Conservation (phyloP, 2,113 vertebrate genomes). For the Litocranius walleri region DNA sequence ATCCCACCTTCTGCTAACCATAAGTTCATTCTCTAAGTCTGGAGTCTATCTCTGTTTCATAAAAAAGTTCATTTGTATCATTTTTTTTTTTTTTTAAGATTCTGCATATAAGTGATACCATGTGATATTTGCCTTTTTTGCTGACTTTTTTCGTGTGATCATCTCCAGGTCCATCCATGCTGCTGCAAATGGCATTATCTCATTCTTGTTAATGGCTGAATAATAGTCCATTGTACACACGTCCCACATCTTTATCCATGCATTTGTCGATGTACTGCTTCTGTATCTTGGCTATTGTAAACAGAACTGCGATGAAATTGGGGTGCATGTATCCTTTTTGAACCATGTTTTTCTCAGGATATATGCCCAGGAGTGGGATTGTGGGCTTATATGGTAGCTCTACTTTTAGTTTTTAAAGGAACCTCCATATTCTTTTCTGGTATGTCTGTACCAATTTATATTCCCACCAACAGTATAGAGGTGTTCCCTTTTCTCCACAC, state of each 20-base stretch:
- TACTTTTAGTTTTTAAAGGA: not conserved
- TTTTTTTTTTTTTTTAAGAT: not conserved
- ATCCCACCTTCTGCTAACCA: not conserved
- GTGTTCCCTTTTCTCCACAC: not conserved
- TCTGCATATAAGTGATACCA: not conserved
- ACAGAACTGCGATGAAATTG: not conserved
- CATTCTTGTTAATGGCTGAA: not conserved
- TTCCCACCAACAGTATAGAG: not conserved
- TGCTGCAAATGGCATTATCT: not conserved
- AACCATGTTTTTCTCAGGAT: not conserved
- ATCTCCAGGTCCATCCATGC: not conserved
- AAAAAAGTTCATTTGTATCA: not conserved
- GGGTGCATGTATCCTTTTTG: not conserved
- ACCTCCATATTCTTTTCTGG: not conserved
- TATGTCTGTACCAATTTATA: not conserved
- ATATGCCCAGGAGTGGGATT: not conserved
- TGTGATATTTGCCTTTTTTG: not conserved
- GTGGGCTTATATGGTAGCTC: not conserved
- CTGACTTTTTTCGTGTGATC: not conserved
- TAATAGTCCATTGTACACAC: not conserved
- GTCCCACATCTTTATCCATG: not conserved
- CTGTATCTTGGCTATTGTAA: not conserved
- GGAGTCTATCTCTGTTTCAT: not conserved
- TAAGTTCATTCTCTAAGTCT: not conserved
- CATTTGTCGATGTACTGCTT: accelerated